Percentiles rank a stretch among this genome's conserved stretches.
phyloP scores from a whole-genome alignment of 2,113 vertebrate species.

The Dasypus novemcinctus region DNA sequence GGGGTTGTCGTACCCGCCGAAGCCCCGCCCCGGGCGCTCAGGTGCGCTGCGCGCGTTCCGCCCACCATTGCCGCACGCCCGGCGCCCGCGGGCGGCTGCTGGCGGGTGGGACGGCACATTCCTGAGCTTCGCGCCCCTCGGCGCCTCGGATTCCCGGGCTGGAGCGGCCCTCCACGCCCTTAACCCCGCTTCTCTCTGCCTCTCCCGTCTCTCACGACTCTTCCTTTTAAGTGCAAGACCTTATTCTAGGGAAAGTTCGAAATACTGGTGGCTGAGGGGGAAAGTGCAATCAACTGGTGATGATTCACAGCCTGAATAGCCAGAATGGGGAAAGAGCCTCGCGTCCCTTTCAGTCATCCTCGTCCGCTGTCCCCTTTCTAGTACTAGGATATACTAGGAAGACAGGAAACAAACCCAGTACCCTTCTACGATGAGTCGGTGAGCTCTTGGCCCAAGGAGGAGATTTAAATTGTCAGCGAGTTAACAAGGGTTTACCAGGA shows the following conservation, averaged over 20 bases:
- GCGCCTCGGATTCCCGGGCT: background rate
- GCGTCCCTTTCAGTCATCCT: background rate
- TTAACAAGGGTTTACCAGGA: background rate
- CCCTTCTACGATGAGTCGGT: background rate
- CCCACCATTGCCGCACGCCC: background rate
- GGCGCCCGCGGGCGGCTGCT: too few relatives aligned
- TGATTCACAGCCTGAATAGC: constrained; percentile 39
- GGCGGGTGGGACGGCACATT: background rate
- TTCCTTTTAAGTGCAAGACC: constrained; percentile 62
- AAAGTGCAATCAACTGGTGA: background rate
- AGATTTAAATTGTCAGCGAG: background rate
- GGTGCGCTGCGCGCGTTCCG: background rate
- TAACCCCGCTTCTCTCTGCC: background rate
- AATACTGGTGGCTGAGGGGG: background rate
- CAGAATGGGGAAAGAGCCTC: background rate
- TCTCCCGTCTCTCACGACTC: constrained; percentile 34
- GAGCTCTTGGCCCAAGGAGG: background rate
- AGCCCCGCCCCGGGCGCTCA: constrained; percentile 63
- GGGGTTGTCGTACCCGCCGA: background rate
- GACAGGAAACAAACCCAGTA: background rate
- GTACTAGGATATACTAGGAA: background rate
- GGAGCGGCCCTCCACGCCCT: background rate
- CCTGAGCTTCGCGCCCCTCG: background rate
- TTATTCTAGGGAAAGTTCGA: background rate
- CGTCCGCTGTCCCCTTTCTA: too few relatives aligned